Base-by-base conservation (phyloP, 2,797 vertebrate species). In the Sphenodon punctatus region DNA sequence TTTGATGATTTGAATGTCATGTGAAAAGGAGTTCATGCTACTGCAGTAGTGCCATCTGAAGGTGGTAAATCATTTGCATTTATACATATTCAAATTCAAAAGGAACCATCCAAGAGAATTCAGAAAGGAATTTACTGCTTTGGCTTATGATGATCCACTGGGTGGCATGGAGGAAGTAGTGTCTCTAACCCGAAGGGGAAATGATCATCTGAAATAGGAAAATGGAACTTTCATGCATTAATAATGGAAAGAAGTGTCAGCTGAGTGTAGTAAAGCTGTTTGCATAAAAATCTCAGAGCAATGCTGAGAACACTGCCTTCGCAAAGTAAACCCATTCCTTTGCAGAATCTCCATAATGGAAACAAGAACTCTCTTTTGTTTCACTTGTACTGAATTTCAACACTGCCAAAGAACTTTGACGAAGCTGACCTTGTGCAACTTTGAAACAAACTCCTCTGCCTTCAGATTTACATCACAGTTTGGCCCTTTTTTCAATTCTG, bases 191-290 rank as follows among this genome's bases (percentile, higher is more conserved):
- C 92, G 73, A 87, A 94, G 94, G 95, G 97, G 97, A 97, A 98
- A 98, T 88, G 92, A 96, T 97, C 90, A 90, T 90, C 88, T 95
- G 93, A 97, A 97, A 97, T 97, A 98, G 97, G 97, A 99, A 98
- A 97, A 96, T 94, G 93, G 94, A 95, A 92, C 87, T 91, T 96
- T 92, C 67, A 88, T 89, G 75, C 60, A 74, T 79, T 88, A 87
- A 71, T 74, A 85, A 86, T 42, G 67, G 75, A 88, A 90, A 89
- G 84, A 32, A 5, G 2, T 41, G 60, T 55, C 72, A 88, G 80
- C 49, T 61, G 53, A 46, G 56, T 75, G 34, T 63, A 41, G 32
- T 39, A n/a, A n/a, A 64, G 48, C 65, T 71, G 49, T 34, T 30
- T 65, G 39, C 36, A 70, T n/a, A n/a, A n/a, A 53, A 79, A 19